Evolutionary conservation across 2,113 vertebrate species (phyloP).

Genomic region (Lepisosteus osseus): DNA sequence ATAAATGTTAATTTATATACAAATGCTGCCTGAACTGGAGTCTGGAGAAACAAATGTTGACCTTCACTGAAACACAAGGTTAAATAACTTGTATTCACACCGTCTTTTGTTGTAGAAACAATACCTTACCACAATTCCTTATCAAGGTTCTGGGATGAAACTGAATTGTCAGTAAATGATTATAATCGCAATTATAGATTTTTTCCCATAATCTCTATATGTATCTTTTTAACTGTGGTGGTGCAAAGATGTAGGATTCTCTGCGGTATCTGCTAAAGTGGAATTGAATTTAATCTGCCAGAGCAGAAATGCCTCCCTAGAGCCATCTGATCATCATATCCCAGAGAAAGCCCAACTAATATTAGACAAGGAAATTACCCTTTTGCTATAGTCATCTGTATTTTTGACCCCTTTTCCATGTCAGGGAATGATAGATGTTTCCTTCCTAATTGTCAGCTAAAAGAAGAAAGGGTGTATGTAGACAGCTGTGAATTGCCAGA

Average conservation of each 20-base stretch:
- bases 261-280: neutral
- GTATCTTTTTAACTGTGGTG: neutral
- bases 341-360: conserved; percentile 2
- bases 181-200: neutral
- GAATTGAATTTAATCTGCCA: neutral
- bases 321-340: neutral
- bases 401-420: conserved; percentile 12
- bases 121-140: neutral
- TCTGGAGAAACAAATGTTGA: neutral
- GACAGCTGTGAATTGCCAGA: neutral
- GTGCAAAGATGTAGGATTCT: no score
- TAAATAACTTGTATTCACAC: neutral
- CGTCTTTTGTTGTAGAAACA: neutral
- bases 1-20: neutral
- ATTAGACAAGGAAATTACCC: conserved; percentile 2
- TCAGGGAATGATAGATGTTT: conserved; percentile 18
- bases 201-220: neutral
- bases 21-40: neutral
- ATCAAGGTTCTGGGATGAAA: neutral
- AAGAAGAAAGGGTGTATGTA: neutral
- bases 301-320: neutral
- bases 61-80: neutral
- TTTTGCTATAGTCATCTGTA: conserved; percentile 3
- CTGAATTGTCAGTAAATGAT: neutral
- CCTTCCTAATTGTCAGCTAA: neutral